Percentiles rank a stretch among this genome's conserved stretches.
Evolutionary conservation across 2,888 invertebrate species (phyloP).

Genomic region (Tenthredo scrophulariae): DNA sequence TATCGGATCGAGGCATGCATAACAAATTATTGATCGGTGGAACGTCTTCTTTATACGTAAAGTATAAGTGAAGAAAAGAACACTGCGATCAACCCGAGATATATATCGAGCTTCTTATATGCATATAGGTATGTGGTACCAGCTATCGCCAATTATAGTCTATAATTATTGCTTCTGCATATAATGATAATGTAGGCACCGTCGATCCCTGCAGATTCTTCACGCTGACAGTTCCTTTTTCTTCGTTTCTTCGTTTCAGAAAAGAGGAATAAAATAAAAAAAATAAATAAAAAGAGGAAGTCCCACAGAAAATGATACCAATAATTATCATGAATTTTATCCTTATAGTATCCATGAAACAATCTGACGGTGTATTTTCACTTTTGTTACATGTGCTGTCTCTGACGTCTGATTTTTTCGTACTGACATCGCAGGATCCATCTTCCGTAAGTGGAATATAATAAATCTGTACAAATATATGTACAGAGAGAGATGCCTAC

Average conservation of each 20-base stretch:
- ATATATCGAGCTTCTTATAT: not conserved
- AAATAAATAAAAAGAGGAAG: no score
- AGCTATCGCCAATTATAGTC: constrained; percentile 69
- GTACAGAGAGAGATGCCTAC: not conserved
- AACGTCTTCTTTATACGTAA: constrained; percentile 68
- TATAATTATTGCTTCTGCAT: constrained; percentile 70
- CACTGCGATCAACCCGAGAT: constrained; percentile 19
- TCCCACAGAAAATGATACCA: not conserved
- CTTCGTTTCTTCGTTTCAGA: not conserved
- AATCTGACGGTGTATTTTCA: constrained; percentile 43
- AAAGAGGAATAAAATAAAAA: no score
- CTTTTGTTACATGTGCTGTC: constrained; percentile 71
- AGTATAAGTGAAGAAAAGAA: constrained; percentile 43
- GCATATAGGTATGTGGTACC: not conserved
- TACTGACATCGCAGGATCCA: constrained; percentile 70
- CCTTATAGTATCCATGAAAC: not conserved
- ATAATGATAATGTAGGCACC: constrained; percentile 15
- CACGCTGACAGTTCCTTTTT: not conserved
- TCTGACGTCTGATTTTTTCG: not conserved
- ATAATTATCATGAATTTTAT: not conserved
- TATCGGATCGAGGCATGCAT: constrained; percentile 71
- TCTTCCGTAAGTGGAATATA: constrained; percentile 74
- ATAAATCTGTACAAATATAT: not conserved
- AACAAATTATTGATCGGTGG: constrained; percentile 67
- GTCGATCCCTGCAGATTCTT: not conserved